These are phyloP conservation scores for Volucella inflata DNA, from an alignment of 2,888 invertebrate species.

Conservation along the genomic window DNA sequence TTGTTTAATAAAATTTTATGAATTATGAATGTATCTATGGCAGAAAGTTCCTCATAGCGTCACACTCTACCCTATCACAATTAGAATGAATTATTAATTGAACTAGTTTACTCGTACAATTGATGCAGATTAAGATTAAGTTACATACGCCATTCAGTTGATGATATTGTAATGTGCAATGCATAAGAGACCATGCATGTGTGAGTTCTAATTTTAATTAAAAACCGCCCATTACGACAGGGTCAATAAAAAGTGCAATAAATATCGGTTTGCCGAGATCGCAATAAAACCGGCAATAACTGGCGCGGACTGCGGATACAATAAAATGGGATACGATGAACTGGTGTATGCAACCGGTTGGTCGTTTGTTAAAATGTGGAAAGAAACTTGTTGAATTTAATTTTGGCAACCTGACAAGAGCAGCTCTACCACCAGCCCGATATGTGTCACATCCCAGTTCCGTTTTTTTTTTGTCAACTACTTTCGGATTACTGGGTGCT, in stretches of 20 bases:
- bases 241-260: conserved; percentile 21
- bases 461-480: conserved; percentile 6
- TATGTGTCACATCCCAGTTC: conserved; percentile 8
- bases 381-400: conserved; percentile 55
- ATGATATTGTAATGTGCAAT: neutral
- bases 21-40: too few species aligned
- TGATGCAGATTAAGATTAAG: too few species aligned
- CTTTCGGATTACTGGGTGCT: conserved; percentile 16
- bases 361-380: conserved; percentile 52
- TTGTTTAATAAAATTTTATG: too few species aligned
- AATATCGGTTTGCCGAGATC: conserved; percentile 14
- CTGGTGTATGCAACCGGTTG: conserved; percentile 55
- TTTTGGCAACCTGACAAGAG: conserved; percentile 64
- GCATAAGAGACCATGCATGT: neutral
- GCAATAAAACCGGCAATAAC: conserved; percentile 9
- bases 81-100: too few species aligned
- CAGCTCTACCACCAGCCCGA: conserved; percentile 4
- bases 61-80: too few species aligned
- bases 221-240: neutral
- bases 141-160: too few species aligned
- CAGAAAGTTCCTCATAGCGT: too few species aligned
- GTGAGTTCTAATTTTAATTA: conserved; percentile 15
- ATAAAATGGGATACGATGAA: conserved; percentile 35
- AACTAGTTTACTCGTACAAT: too few species aligned
- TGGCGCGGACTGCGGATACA: conserved; percentile 29